Evolutionary conservation across 2,797 vertebrate genomes (phyloP).

Genomic region (Xyrichtys novacula): DNA sequence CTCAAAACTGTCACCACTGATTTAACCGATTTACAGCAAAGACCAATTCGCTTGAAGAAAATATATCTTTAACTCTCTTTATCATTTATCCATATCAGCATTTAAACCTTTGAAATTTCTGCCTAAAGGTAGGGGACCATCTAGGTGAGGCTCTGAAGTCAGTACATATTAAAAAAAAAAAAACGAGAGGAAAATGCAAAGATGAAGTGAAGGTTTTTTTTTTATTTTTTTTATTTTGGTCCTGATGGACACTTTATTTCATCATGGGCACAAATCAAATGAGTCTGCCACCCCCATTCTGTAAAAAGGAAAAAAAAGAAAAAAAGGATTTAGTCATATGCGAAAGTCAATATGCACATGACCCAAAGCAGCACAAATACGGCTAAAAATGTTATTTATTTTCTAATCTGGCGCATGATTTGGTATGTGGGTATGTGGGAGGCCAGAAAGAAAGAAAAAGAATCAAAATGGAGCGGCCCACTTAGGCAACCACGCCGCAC

Average conservation of each 20-base stretch:
- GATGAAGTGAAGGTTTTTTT: no score
- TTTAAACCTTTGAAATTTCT: no score
- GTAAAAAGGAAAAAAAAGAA: not conserved
- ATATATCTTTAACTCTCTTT: no score
- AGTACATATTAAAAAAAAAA: not conserved
- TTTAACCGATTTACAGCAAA: constrained; percentile 32
- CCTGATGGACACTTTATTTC: not conserved
- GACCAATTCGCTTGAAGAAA: not conserved
- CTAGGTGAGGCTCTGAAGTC: not conserved
- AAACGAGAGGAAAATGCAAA: no score
- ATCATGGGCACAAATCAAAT: not conserved
- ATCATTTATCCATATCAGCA: no score
- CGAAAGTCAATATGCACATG: constrained; percentile 29
- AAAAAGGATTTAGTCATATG: constrained; percentile 19
- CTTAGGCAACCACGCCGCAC: constrained; percentile 70
- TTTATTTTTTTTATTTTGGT: no score
- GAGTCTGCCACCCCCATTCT: constrained; percentile 12
- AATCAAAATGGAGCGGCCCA: constrained; percentile 77
- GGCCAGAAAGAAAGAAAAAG: constrained; percentile 42
- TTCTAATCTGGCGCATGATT: constrained; percentile 69
- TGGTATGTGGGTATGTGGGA: constrained; percentile 51
- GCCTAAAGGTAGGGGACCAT: not conserved
- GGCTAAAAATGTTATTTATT: constrained; percentile 69
- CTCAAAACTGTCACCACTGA: constrained; percentile 38
- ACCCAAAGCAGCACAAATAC: constrained; percentile 60